Percentiles rank a stretch among this genome's conserved stretches.
These are phyloP conservation scores for Nemotelus nigrinus DNA, from an alignment of 2,888 invertebrate species.

Conservation along the genomic window DNA sequence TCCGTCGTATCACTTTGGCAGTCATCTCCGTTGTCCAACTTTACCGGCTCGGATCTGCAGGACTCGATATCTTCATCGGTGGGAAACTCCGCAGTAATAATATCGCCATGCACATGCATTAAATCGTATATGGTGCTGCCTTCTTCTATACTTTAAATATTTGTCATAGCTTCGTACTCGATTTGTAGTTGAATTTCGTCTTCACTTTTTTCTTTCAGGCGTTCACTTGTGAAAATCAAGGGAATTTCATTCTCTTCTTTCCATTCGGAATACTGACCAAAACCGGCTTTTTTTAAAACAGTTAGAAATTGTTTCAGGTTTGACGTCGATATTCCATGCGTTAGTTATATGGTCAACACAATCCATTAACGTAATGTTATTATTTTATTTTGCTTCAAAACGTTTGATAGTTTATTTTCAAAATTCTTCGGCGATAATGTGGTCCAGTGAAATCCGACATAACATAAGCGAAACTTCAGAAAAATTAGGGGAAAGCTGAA, in stretches of 20 bases:
- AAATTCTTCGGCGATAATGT: too few species aligned
- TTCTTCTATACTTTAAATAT: not conserved
- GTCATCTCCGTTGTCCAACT: conserved; percentile 5
- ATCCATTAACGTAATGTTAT: conserved; percentile 19
- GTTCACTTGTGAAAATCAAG: not conserved
- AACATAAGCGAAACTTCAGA: too few species aligned
- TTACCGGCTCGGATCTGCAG: not conserved
- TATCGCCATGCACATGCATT: not conserved
- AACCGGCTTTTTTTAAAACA: not conserved
- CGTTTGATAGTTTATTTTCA: conserved; percentile 5
- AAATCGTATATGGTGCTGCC: not conserved
- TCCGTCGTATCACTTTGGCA: conserved; percentile 3
- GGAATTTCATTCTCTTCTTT: not conserved
- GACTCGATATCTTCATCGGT: conserved; percentile 12
- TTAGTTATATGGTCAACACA: conserved; percentile 19
- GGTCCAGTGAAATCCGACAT: too few species aligned
- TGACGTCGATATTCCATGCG: conserved; percentile 30
- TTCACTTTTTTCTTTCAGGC: not conserved
- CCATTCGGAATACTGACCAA: not conserved
- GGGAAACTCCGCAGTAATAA: not conserved
- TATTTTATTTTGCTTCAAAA: conserved; percentile 19
- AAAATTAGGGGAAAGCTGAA: too few species aligned
- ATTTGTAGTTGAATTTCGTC: not conserved
- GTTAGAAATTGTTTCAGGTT: conserved; percentile 3
- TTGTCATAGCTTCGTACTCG: not conserved